Base-by-base conservation (phyloP, 1,140 invertebrate genomes). In the Monochamus saltuarius region DNA sequence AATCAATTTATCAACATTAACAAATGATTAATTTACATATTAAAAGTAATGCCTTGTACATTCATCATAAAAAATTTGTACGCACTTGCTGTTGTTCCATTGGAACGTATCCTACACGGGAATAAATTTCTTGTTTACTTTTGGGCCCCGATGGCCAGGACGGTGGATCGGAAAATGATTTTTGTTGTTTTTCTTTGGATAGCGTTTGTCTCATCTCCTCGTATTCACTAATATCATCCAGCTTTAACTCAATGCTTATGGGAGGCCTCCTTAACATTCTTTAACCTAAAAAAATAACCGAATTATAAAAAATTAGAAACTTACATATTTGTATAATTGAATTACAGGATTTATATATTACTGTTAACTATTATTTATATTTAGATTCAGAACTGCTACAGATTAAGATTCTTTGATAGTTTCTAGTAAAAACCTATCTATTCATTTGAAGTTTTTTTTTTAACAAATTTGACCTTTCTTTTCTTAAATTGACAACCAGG, bases 191-290 rank as follows among this genome's bases (percentile, higher is more conserved):
- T 62, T 81, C 80, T 71, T 85, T 83, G 56, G 78, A 79, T 56
- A 80, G 22, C 6, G 2, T 76, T 16, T 78, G 76, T 70, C 82
- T 46, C 77, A 69, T 49, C 74, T 80, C 62, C 80, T 89, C 86
- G 70, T 88, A 91, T 72, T 91, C 89, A 66, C 84, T 80, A 22
- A 91, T 77, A 77, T 91, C 89, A 29, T 90, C 87, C 13, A 91
- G 76, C 73, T 89, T 89, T 62, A 91, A 76, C 62, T 88, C 87
- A 62, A 91, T 87, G 68, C 87, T 83, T 11, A 89, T 91, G 50
- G 89, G 85, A 49, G 86, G 87, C 54, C 89, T 80, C 61, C 89
- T 80, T 73, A 91, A 86, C 89, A 92, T 92, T 42, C 9, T 56
- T 54, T n/a, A 11, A 39, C 13, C 11, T 47, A 14, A 14, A 47